Percentiles rank a stretch among this genome's conserved stretches.
phyloP scores from a whole-genome alignment of 2,113 vertebrate genomes.

The Callionymus lyra region DNA sequence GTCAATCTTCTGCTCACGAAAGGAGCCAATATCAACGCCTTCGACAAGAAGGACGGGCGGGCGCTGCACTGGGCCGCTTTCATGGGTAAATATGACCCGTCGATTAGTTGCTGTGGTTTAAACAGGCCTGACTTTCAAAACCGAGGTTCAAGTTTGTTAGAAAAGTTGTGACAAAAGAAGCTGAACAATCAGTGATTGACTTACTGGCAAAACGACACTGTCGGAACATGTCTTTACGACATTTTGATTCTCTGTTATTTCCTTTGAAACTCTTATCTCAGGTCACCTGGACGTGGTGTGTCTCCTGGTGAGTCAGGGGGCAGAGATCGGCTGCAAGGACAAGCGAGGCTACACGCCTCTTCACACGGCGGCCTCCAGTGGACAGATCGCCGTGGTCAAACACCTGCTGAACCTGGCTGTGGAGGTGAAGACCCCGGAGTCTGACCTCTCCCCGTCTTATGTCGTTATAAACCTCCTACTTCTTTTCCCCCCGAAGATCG shows the following conservation, averaged over 20 bases:
- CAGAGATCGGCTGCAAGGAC: constrained; percentile 91
- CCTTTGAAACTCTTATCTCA: constrained; percentile 27
- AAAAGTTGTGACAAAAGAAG: too few species aligned
- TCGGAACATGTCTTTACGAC: too few species aligned
- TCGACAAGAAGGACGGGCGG: constrained; percentile 94
- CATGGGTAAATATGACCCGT: constrained; percentile 94
- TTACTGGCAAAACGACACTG: background rate
- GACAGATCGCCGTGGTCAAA: constrained; percentile 85
- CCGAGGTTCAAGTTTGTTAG: too few species aligned
- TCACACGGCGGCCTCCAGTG: constrained; percentile 88
- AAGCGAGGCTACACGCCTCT: constrained; percentile 93
- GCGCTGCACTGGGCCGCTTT: constrained; percentile 95
- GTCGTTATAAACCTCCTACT: background rate
- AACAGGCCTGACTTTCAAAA: background rate
- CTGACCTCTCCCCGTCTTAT: too few species aligned
- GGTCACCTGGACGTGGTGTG: constrained; percentile 90
- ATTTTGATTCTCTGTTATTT: too few species aligned
- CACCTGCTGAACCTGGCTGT: constrained; percentile 88
- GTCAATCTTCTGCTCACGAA: constrained; percentile 86
- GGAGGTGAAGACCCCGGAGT: constrained; percentile 68
- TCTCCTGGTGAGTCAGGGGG: constrained; percentile 84
- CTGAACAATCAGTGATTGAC: background rate
- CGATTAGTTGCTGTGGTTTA: too few species aligned
- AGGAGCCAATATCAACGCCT: constrained; percentile 96
- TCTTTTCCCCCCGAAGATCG: constrained; percentile 67